These are phyloP conservation scores for Threskiornis aethiopicus DNA, from an alignment of 2,797 vertebrate species.

Conservation along the genomic window DNA sequence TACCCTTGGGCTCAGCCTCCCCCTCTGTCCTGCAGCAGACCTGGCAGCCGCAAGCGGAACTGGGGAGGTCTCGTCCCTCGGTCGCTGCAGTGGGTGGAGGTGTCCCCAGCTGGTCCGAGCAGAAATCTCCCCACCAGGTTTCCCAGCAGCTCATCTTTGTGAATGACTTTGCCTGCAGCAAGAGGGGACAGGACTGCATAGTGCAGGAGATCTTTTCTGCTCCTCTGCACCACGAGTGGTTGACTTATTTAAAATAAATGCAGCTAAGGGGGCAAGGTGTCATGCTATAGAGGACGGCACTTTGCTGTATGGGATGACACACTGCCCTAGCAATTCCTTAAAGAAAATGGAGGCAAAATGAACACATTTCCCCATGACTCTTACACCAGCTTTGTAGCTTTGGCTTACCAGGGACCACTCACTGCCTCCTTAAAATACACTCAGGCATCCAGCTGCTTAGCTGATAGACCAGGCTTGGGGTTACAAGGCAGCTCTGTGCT, in stretches of 20 bases:
- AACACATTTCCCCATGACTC: background rate
- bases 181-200: background rate
- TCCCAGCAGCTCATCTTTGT: background rate
- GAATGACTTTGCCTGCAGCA: no score
- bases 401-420: background rate
- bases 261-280: background rate
- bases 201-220: background rate
- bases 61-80: background rate
- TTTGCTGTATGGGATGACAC: background rate
- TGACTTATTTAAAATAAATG: background rate
- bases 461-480: background rate
- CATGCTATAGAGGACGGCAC: fast-evolving
- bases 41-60: background rate
- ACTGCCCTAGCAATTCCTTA: background rate
- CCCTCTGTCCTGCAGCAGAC: background rate
- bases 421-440: background rate
- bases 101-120: background rate
- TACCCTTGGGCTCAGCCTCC: background rate
- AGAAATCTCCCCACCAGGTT: background rate
- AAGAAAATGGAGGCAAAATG: background rate
- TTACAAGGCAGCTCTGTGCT: background rate
- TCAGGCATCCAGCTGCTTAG: background rate
- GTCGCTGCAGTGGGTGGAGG: background rate
- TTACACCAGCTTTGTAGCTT: background rate
- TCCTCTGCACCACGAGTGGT: background rate